A percentile compares a stretch with the other conserved stretches of the same genome.
phyloP scores from a whole-genome alignment of 2,888 invertebrate genomes.

The Hypomecis atomaria region DNA sequence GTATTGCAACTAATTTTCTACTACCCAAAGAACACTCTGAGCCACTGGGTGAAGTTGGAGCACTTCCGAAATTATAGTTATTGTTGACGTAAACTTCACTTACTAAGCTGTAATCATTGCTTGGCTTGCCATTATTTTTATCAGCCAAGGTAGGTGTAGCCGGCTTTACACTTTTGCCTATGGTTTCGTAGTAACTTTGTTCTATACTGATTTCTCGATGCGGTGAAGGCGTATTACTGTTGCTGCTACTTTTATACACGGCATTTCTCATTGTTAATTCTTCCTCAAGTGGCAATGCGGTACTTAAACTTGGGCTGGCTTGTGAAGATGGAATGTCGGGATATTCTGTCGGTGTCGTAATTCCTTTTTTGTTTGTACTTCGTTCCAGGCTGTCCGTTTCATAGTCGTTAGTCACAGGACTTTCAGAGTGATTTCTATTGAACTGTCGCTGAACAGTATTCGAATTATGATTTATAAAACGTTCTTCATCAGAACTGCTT shows the following conservation, averaged over 20 bases:
- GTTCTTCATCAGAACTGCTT: constrained; percentile 76
- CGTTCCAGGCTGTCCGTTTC: constrained; percentile 91
- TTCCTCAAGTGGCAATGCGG: constrained; percentile 91
- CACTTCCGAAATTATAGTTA: constrained; percentile 87
- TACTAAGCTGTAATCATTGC: constrained; percentile 87
- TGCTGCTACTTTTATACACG: constrained; percentile 87
- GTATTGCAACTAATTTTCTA: constrained; percentile 80
- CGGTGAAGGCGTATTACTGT: constrained; percentile 78
- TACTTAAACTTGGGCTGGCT: constrained; percentile 89
- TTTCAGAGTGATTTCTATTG: constrained; percentile 66
- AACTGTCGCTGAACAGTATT: constrained; percentile 56
- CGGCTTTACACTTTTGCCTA: constrained; percentile 48
- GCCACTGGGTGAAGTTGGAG: constrained; percentile 84
- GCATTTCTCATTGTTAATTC: constrained; percentile 92
- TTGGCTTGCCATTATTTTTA: constrained; percentile 45
- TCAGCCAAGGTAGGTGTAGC: constrained; percentile 42
- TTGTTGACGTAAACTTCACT: constrained; percentile 92
- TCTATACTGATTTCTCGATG: constrained; percentile 63
- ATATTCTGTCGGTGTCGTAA: constrained; percentile 86
- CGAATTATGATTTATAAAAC: constrained; percentile 60
- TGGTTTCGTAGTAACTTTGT: constrained; percentile 76
- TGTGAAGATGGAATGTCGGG: constrained; percentile 88
- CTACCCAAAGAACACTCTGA: constrained; percentile 85
- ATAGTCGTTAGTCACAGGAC: constrained; percentile 85
- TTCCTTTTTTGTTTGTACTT: constrained; percentile 79